Conservation (phyloP, 2,113 vertebrate species). For the Percina caprodes region DNA sequence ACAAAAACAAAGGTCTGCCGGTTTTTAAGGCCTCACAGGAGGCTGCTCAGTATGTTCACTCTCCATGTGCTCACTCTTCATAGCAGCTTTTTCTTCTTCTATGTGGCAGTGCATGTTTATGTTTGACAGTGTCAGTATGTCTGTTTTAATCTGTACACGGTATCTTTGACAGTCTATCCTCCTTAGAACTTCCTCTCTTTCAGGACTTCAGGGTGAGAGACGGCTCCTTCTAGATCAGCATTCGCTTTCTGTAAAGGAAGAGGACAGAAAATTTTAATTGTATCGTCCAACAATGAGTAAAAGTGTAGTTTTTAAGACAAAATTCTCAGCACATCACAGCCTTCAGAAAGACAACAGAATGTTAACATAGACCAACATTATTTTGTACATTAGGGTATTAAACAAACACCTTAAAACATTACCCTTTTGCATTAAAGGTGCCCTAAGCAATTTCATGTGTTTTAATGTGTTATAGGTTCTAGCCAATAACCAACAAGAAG, state of each 20-base stretch:
- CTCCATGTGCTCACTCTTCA: slow-evolving; percentile 18
- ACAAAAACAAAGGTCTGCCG: too few species aligned
- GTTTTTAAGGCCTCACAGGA: slow-evolving; percentile 1
- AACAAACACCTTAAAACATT: not conserved
- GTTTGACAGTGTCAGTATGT: slow-evolving; percentile 1
- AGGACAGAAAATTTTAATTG: slow-evolving; percentile 26
- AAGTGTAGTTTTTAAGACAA: not conserved
- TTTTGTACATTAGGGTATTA: not conserved
- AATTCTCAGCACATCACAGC: not conserved
- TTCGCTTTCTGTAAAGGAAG: slow-evolving; percentile 62
- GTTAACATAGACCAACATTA: not conserved
- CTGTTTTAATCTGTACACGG: not conserved
- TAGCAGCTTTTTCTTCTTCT: slow-evolving; percentile 12
- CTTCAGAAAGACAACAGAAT: not conserved
- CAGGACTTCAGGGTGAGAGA: slow-evolving; percentile 34
- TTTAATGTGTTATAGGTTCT: too few species aligned
- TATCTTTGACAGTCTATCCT: not conserved
- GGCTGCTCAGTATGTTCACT: not conserved
- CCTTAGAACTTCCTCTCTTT: slow-evolving; percentile 63
- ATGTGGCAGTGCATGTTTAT: not conserved
- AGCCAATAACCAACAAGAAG: too few species aligned
- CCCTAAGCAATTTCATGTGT: too few species aligned
- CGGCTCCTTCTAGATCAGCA: slow-evolving; percentile 41
- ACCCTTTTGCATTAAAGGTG: not conserved
- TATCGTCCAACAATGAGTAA: not conserved